Base-by-base conservation (phyloP, 2,113 vertebrate genomes). In the Sinocyclocheilus rhinocerous region DNA sequence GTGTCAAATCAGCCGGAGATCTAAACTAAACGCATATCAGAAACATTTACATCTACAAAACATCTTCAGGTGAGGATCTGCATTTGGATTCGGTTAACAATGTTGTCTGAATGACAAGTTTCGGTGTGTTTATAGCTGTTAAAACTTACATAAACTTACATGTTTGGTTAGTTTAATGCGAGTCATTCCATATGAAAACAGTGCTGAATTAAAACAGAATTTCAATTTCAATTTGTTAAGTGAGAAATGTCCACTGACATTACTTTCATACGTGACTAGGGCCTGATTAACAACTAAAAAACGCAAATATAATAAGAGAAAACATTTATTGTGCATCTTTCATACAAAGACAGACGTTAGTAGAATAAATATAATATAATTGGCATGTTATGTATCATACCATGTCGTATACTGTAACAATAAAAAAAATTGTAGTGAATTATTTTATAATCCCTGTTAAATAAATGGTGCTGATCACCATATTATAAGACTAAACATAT, bases 1-100 rank as follows among this genome's bases (percentile, higher is more conserved):
- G 67, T 84, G 82, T 84, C 82, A 84, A 59, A 84, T 45, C 67
- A 75, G 33, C n/a, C 50, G 6, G 50, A 84, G 22, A 84, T 75
- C 52, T 15, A 55, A 84, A 72, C 29, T 36, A 18, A 59, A 84
- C 50, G 26, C 7, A 1, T 12, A 52, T 57, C 2, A 18, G n/a
- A 73, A 39, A 18, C 22, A 2, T 11, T 20, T 73, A 12, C 24
- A 39, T 39, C 18, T n/a, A 52, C 24, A n/a, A 67, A 65, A 70
- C 20, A 55, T 55, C 10, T 72, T 55, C 29, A 83, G 69, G 82
- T 84, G 48, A 24, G 48, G 20, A 72, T 59, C 15, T 52, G 10
- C 26, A 59, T 16, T 11, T 61, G 10, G 63, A n/a, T 24, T 42
- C 11, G n/a, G 12, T 61, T 10, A 42, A 12, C 9, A 65, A 0